Base-by-base conservation (phyloP, 2,113 vertebrate genomes). In the Mugil cephalus region DNA sequence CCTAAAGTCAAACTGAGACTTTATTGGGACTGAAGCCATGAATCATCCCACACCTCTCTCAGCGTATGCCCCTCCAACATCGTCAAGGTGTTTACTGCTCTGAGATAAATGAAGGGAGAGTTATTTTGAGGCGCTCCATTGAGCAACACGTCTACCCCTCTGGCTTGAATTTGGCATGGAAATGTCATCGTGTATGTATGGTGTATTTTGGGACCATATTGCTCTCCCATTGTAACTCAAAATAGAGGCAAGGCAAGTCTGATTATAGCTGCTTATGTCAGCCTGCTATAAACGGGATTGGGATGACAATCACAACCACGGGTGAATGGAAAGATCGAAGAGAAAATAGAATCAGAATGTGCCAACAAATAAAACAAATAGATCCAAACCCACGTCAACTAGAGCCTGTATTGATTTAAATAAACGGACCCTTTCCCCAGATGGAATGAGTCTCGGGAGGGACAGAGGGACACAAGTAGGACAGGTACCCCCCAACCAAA, bases 31-130 rank as follows among this genome's bases (percentile, higher is more conserved):
- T 2, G 18, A n/a, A 53, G 40, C 58, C 61, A 51, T 55, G 61
- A 84, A 77, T 81, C 54, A 67, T 54, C 9, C n/a, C 7, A 34
- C 50, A 9, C 5, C 18, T 70, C 38, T 18, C 21, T 54, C n/a
- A 42, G 52, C 19, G 64, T 51, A 60, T 69, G 43, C 67, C 35
- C 62, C 70, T 47, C 21, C 56, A 18, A 34, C 69, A 64, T 87
- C 40, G 56, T 71, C 75, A 87, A 92, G 92, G 90, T 92, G 92
- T 91, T 93, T 93, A 94, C 91, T 92, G 89, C 87, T 87, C 73
- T 88, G 87, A 64, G 85, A 93, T 92, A 88, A 92, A 93, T 93
- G 90, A 92, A 85, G 83, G 81, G 72, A 55, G 66, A 80, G 87
- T 90, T 94, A 93, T 94, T 94, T 91, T 85, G 10, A 30, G 93